Base-by-base conservation (phyloP, 2,888 invertebrate genomes). In the Drosophila mercatorum region DNA sequence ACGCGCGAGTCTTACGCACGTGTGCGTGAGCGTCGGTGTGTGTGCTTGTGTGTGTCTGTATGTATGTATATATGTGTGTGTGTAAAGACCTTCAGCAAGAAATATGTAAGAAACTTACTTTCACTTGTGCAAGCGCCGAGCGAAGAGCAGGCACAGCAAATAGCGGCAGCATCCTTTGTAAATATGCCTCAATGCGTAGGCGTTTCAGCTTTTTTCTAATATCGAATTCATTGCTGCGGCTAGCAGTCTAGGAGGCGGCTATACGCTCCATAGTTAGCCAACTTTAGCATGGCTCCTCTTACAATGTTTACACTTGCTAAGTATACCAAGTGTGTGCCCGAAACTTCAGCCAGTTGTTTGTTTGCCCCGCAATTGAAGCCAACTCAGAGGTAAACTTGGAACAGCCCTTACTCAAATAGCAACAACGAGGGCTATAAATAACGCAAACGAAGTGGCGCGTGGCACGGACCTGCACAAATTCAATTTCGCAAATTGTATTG, bases 81-180 rank as follows among this genome's bases (percentile, higher is more conserved):
- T 61, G 68, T 72, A 59, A 80, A 60, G 84, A 89, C 84, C 84
- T 84, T 89, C 84, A 78, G 57, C 67, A 65, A 75, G 69, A 75
- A 81, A 87, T 89, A 67, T 79, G 72, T 76, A 72, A 80, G 77
- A 73, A 82, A 87, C 84, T 81, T 68, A 73, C 82, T 88, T 83
- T 72, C 74, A 72, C 74, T 82, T 81, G 61, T 66, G 68, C 67
- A 66, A 66, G 66, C 52, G 49, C 36, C 56, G 46, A 28, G 63
- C 46, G 55, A 12, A 26, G 40, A 43, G 46, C 63, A 51, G 55
- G 43, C 75, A 57, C 59, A 68, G 55, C 68, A 47, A 60, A 64
- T 41, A 49, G 56, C 47, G 55, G 64, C 57, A 62, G 55, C 66
- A 68, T 69, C 68, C 74, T 69, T 62, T 64, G 55, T 63, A 51